phyloP scores from a whole-genome alignment of 1,140 invertebrate species.

The Cyclargus thomasi region DNA sequence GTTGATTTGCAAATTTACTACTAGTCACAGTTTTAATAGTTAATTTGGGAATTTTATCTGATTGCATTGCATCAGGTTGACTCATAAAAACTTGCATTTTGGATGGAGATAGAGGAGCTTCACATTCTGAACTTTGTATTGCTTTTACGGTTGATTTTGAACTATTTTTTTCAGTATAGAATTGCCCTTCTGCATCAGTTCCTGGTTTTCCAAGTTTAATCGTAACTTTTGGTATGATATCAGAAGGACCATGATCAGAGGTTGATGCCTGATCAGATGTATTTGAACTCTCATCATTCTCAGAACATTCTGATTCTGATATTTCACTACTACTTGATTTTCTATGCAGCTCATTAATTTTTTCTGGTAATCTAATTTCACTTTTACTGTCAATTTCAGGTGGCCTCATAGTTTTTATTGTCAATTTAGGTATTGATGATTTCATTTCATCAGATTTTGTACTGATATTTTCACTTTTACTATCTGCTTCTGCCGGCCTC shows the following conservation, averaged over 20 bases:
- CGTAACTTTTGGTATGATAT: slow-evolving; percentile 66
- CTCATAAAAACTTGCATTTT: slow-evolving; percentile 57
- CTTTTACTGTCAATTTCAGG: slow-evolving; percentile 50
- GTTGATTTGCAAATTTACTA: slow-evolving; percentile 52
- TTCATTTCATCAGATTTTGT: background rate
- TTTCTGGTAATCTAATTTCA: slow-evolving; percentile 59
- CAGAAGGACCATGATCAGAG: slow-evolving; percentile 54
- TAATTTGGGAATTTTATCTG: slow-evolving; percentile 63
- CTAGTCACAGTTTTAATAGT: slow-evolving; percentile 61
- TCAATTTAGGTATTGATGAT: background rate
- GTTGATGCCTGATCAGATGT: slow-evolving; percentile 63
- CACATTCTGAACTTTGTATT: slow-evolving; percentile 52
- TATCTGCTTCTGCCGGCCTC: slow-evolving; percentile 41
- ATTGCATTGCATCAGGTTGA: slow-evolving; percentile 52
- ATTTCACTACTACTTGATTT: slow-evolving; percentile 74
- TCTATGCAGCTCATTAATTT: slow-evolving; percentile 58
- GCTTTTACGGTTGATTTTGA: slow-evolving; percentile 66
- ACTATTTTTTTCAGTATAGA: slow-evolving; percentile 65
- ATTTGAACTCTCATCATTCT: slow-evolving; percentile 69
- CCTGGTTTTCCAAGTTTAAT: slow-evolving; percentile 69
- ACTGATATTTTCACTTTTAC: slow-evolving; percentile 27
- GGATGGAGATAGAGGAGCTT: slow-evolving; percentile 38
- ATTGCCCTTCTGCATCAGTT: slow-evolving; percentile 62
- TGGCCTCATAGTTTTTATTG: background rate
- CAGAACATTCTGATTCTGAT: slow-evolving; percentile 71